phyloP scores from a whole-genome alignment of 2,113 vertebrate species.

The Lethenteron camtschaticum region DNA sequence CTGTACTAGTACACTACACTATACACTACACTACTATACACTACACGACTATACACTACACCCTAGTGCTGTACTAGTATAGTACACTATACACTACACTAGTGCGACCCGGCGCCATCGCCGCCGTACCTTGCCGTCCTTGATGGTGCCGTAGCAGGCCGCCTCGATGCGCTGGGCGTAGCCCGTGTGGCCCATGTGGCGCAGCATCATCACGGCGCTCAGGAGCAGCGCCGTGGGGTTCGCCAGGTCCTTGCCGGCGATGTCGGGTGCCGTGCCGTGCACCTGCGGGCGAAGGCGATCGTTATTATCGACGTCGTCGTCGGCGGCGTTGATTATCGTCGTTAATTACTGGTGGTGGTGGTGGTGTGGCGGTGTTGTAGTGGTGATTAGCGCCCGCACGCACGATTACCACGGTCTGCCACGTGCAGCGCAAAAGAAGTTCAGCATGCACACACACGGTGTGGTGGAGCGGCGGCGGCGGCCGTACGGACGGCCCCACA shows the following conservation, averaged over 20 bases:
- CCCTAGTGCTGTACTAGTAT: no score
- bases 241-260: slow-evolving; percentile 73
- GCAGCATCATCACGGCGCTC: slow-evolving; percentile 83
- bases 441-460: not conserved
- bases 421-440: not conserved
- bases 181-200: slow-evolving; percentile 58
- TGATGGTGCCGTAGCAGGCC: slow-evolving; percentile 64
- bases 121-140: slow-evolving; percentile 37
- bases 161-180: slow-evolving; percentile 43
- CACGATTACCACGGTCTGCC: no score
- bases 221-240: slow-evolving; percentile 79
- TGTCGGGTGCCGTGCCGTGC: slow-evolving; percentile 82
- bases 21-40: no score
- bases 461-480: not conserved
- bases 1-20: no score
- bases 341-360: no score
- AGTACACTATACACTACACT: no score
- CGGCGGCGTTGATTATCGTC: no score
- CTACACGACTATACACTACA: no score
- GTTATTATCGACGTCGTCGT: no score
- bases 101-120: no score
- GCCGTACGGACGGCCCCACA: slow-evolving; percentile 2
- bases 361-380: no score
- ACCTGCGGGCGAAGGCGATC: slow-evolving; percentile 26
- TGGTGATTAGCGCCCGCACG: no score